A percentile compares a stretch with the other conserved stretches of the same genome.
phyloP scores from a whole-genome alignment of 2,888 invertebrate species.

The Meta bourneti region DNA sequence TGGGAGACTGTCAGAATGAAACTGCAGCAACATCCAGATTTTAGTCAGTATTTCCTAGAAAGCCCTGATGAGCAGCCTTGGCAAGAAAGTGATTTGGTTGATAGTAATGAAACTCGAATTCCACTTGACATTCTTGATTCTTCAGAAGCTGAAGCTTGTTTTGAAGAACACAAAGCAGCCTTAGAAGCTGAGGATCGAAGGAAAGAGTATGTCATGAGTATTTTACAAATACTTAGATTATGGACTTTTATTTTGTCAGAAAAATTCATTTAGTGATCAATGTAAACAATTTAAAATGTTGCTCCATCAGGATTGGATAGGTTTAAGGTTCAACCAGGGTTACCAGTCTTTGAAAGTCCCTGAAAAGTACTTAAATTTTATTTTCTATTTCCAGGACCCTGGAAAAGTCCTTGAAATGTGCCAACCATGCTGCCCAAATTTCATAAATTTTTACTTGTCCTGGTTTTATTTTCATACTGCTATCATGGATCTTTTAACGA shows the following conservation, averaged over 20 bases:
- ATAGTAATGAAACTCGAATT: slow-evolving; percentile 87
- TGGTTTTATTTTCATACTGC: no score
- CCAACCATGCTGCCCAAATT: no score
- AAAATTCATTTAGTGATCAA: no score
- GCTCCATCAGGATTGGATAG: no score
- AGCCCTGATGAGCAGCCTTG: slow-evolving; percentile 89
- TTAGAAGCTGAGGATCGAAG: slow-evolving; percentile 95
- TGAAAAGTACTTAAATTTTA: no score
- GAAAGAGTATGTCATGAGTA: slow-evolving; percentile 87
- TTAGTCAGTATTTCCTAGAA: slow-evolving; percentile 94
- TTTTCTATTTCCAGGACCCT: no score
- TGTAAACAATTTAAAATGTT: no score
- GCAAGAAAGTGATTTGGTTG: slow-evolving; percentile 87
- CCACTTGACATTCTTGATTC: slow-evolving; percentile 95
- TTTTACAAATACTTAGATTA: not conserved
- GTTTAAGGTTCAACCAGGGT: no score
- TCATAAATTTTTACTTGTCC: no score
- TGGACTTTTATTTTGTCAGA: not conserved
- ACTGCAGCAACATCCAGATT: slow-evolving; percentile 94
- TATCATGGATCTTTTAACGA: no score
- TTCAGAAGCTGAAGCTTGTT: slow-evolving; percentile 94
- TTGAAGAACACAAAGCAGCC: slow-evolving; percentile 93
- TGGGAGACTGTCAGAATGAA: slow-evolving; percentile 93
- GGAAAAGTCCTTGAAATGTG: no score
- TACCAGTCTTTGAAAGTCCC: no score